These are phyloP conservation scores for Caenorhabditis imperialis DNA, from an alignment of 2,888 invertebrate genomes.

Conservation along the genomic window DNA sequence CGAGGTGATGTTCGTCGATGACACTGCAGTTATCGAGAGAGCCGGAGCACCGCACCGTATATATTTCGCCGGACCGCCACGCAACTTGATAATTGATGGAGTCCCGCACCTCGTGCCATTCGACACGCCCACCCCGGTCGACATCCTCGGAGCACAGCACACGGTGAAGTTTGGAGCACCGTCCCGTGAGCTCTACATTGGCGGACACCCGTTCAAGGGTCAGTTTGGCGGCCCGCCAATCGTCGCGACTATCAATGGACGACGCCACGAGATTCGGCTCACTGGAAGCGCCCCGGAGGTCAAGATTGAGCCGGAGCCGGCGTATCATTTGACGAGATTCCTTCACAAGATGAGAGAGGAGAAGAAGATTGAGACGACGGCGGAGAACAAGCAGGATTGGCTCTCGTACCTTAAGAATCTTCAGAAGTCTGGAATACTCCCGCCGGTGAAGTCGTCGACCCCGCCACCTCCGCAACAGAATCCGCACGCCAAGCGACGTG, in stretches of 20 bases:
- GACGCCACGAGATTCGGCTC: constrained; percentile 86
- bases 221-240: constrained; percentile 87
- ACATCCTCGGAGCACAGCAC: constrained; percentile 79
- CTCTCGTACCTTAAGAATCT: constrained; percentile 42
- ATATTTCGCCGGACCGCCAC: constrained; percentile 73
- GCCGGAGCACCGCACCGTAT: constrained; percentile 77
- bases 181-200: constrained; percentile 90
- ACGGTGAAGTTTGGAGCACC: constrained; percentile 91
- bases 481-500: background rate
- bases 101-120: constrained; percentile 69
- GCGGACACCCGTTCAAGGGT: constrained; percentile 91
- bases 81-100: constrained; percentile 77
- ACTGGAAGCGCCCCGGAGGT: constrained; percentile 95
- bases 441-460: constrained; percentile 4
- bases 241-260: constrained; percentile 86
- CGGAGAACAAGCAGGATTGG: constrained; percentile 42
- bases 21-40: constrained; percentile 76
- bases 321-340: constrained; percentile 84
- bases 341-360: constrained; percentile 55
- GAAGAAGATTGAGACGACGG: constrained; percentile 47
- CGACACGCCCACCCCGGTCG: constrained; percentile 71
- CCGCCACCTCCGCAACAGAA: constrained; percentile 4
- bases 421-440: constrained; percentile 18
- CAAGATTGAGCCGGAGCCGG: constrained; percentile 86
- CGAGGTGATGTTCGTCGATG: constrained; percentile 76